Evolutionary conservation across 2,888 invertebrate species (phyloP).

Genomic region (Drosophila nr. medialis): DNA sequence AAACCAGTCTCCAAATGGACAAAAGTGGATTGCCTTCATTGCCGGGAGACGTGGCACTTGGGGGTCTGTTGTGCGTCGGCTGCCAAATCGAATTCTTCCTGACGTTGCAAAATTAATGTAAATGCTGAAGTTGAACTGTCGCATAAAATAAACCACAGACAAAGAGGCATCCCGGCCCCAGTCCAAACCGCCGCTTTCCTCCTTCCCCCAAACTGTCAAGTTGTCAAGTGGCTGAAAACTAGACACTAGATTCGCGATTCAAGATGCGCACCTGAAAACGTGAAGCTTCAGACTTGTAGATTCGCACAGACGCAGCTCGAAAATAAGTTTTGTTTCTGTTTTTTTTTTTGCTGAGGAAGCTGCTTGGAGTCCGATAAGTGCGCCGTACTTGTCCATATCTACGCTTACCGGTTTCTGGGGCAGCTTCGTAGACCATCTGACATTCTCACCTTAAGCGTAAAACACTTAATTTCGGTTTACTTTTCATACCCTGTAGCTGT

Average conservation of each 20-base stretch:
- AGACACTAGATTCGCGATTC: slow-evolving; percentile 31
- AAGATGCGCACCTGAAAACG: slow-evolving; percentile 22
- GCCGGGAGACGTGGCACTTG: slow-evolving; percentile 24
- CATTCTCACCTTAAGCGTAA: slow-evolving; percentile 49
- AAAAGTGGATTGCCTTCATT: slow-evolving; percentile 71
- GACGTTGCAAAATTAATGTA: slow-evolving; percentile 43
- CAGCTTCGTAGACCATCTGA: slow-evolving; percentile 63
- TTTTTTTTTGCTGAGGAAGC: slow-evolving; percentile 15
- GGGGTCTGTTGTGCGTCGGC: slow-evolving; percentile 16
- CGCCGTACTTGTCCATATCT: slow-evolving; percentile 13
- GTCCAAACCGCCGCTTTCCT: not conserved
- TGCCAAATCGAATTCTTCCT: slow-evolving; percentile 57
- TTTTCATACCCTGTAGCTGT: slow-evolving; percentile 7
- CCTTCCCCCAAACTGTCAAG: slow-evolving; percentile 20
- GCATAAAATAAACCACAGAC: slow-evolving; percentile 33
- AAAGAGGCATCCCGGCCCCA: slow-evolving; percentile 11
- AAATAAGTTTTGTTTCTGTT: slow-evolving; percentile 1
- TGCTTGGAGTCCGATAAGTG: slow-evolving; percentile 25
- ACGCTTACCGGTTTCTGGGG: slow-evolving; percentile 61
- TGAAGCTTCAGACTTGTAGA: slow-evolving; percentile 16
- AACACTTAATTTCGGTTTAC: slow-evolving; percentile 12
- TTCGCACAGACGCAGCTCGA: slow-evolving; percentile 19
- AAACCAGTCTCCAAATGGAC: slow-evolving; percentile 66
- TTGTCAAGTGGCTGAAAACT: slow-evolving; percentile 28
- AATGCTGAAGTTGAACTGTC: slow-evolving; percentile 69